Conservation (phyloP, 2,113 vertebrate genomes). For the Periophthalmus modestus region DNA sequence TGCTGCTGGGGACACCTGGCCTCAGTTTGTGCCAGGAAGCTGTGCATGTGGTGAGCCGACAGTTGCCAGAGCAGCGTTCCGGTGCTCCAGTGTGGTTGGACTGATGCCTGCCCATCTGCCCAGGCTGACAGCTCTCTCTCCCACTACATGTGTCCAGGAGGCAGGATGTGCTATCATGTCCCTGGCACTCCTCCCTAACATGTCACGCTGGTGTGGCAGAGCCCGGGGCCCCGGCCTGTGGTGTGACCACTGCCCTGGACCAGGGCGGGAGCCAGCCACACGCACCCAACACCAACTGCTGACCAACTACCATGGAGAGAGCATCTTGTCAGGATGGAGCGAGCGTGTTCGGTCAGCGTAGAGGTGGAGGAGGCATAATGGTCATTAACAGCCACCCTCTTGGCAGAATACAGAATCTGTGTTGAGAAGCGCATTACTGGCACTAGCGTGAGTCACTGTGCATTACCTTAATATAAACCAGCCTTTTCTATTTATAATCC, state of each 20-base stretch:
- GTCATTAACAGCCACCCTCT: conserved; percentile 49
- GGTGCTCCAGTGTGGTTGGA: conserved; percentile 69
- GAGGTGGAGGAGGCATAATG: conserved; percentile 36
- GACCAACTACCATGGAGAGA: conserved; percentile 64
- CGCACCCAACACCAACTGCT: conserved; percentile 66
- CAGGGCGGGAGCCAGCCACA: conserved; percentile 66
- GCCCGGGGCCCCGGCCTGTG: conserved; percentile 49
- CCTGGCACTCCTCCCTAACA: conserved; percentile 73
- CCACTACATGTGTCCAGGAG: conserved; percentile 72
- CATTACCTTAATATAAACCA: not conserved
- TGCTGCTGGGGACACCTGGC: conserved; percentile 66
- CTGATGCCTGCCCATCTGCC: conserved; percentile 75
- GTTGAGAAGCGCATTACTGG: not conserved
- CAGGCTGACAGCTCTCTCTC: conserved; percentile 61
- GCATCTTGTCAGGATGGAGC: conserved; percentile 63
- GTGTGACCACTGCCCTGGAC: conserved; percentile 59
- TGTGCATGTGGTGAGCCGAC: conserved; percentile 40
- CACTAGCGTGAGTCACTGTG: too few species aligned
- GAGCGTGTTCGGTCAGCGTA: conserved; percentile 52
- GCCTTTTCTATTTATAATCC: not conserved
- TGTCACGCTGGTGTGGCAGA: conserved; percentile 74
- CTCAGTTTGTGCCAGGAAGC: conserved; percentile 62
- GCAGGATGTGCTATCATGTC: conserved; percentile 61
- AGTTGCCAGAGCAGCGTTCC: conserved; percentile 68
- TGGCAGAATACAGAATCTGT: not conserved